Percentiles rank a stretch among this genome's conserved stretches.
phyloP scores from a whole-genome alignment of 2,888 invertebrate species.

The Troides helena region DNA sequence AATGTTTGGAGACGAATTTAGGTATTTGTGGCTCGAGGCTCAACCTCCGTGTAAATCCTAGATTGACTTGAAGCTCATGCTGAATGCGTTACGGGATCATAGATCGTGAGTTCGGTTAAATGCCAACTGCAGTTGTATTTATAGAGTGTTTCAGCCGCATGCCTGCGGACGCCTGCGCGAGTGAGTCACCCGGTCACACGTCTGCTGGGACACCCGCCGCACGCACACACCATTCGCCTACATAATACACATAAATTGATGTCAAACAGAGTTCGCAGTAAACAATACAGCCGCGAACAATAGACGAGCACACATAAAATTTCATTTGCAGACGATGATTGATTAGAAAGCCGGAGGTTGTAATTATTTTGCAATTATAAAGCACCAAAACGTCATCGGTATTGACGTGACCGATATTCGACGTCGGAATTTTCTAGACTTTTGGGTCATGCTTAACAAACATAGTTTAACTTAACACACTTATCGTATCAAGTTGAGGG shows the following conservation, averaged over 20 bases:
- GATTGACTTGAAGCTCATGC: slow-evolving; percentile 42
- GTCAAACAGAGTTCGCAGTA: slow-evolving; percentile 18
- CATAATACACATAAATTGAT: slow-evolving; percentile 18
- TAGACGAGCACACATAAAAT: neutral
- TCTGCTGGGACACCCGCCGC: slow-evolving; percentile 68
- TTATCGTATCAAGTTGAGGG: slow-evolving; percentile 45
- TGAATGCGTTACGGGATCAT: slow-evolving; percentile 59
- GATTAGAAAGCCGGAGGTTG: slow-evolving; percentile 21
- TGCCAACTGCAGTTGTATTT: slow-evolving; percentile 75
- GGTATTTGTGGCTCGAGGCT: no score
- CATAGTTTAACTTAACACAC: slow-evolving; percentile 44
- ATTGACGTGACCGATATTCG: slow-evolving; percentile 36
- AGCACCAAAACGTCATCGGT: slow-evolving; percentile 33
- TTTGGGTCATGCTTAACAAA: slow-evolving; percentile 54
- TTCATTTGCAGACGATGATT: slow-evolving; percentile 1
- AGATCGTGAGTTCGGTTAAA: slow-evolving; percentile 70
- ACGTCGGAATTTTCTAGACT: slow-evolving; percentile 49
- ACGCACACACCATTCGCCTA: slow-evolving; percentile 25
- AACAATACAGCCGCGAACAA: slow-evolving; percentile 14
- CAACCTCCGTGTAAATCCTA: no score
- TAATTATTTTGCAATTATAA: slow-evolving; percentile 26
- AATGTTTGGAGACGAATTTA: no score
- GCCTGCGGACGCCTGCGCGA: slow-evolving; percentile 39
- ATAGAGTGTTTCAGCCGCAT: slow-evolving; percentile 58
- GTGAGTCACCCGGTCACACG: slow-evolving; percentile 68